Evolutionary conservation across 2,113 vertebrate genomes (phyloP).

Genomic region (Lophura nycthemera): DNA sequence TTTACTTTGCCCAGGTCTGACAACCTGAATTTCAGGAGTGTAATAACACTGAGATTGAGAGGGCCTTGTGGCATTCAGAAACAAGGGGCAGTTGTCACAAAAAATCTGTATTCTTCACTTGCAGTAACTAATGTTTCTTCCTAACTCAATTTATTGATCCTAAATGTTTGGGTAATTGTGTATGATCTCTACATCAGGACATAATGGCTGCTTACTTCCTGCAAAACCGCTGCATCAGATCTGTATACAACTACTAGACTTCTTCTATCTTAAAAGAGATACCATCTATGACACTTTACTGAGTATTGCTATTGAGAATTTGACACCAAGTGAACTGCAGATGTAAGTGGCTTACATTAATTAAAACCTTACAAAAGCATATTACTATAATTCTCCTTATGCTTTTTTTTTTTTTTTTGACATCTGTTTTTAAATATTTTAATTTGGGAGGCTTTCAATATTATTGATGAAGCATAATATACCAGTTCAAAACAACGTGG

Average conservation of each 20-base stretch:
- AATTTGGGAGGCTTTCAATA: fast-evolving
- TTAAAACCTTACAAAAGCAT: not conserved
- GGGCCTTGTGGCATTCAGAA: not conserved
- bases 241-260: slow-evolving; percentile 84
- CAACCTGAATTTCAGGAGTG: not conserved
- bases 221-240: slow-evolving; percentile 75
- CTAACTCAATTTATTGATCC: not conserved
- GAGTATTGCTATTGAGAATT: slow-evolving; percentile 74
- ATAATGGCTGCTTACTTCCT: slow-evolving; percentile 85
- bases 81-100: not conserved
- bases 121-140: not conserved
- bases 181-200: slow-evolving; percentile 71
- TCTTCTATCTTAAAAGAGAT: slow-evolving; percentile 83
- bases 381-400: not conserved
- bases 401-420: not conserved
- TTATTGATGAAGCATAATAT: not conserved
- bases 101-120: not conserved
- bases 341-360: slow-evolving; percentile 75
- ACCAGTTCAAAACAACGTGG: not conserved
- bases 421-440: not conserved
- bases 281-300: slow-evolving; percentile 86
- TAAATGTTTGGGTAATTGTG: not conserved
- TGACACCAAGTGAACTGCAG: slow-evolving; percentile 82
- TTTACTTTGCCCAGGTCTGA: not conserved
- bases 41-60: not conserved